Evolutionary conservation across 1,140 invertebrate species (phyloP), one percentile per base, ranked within the genome.

Genomic region (Cardiocondyla obscurior): DNA sequence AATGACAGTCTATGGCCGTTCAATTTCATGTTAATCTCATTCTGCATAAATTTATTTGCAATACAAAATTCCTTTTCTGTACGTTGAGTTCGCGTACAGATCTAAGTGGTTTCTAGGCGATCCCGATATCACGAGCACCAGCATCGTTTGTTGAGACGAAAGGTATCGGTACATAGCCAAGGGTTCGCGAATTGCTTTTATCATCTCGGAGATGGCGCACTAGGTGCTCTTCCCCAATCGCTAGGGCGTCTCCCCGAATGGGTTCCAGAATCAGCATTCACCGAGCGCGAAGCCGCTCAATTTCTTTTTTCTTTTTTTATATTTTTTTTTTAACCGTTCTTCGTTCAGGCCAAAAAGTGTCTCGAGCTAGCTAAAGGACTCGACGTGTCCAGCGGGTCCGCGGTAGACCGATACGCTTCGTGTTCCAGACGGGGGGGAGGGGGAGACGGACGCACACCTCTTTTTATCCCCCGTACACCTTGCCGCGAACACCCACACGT

Each of bases 181-280:
- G 64, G 53, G 16, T 88, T 90, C 22, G 85, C 39, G 42, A 83
- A 88, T 88, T 88, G 82, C 83, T 82, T 77, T 83, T 82, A 86
- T 89, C 83, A 49, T 42, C 86, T 44, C 86, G 83, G 88, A 94
- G 92, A 93, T 94, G 93, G 92, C 93, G 92, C 92, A 76, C 84
- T 87, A 86, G 88, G 93, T 93, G 90, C 91, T 90, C 84, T 90
- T 87, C 65, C 25, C 88, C 64, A 83, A 88, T 85, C 77, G 62
- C 33, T 84, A 83, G 88, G 90, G 86, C 88, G 83, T 90, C 85
- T 87, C 83, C 85, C 87, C 36, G 49, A 44, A 60, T 72, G 81
- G 86, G 70, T 65, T 84, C 62, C 42, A 64, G 55, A 53, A 82
- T 76, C 64, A 73, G 62, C 76, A 85, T 87, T 84, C 77, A 30